Evolutionary conservation across 92 coral and sea anemone species (phyloP).

Genomic region (Anthopleura xanthogrammica): DNA sequence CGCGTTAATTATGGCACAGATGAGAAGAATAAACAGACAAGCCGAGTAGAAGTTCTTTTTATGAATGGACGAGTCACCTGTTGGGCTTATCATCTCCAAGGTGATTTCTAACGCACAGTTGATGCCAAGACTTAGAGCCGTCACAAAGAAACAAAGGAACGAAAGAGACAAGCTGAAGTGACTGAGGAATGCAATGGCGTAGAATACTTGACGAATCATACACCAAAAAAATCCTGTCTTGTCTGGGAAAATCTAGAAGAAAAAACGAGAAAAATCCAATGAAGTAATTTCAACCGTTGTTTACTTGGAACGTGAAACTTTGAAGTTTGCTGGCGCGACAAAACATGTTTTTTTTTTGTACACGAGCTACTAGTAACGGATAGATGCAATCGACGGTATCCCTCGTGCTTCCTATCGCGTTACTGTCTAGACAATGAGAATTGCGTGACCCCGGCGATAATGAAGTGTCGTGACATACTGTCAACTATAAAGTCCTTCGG

Average conservation of each 20-base stretch:
- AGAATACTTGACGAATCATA: conserved; percentile 5
- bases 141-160: conserved; percentile 48
- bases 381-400: no score
- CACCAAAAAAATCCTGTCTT: conserved; percentile 12
- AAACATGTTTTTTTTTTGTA: no score
- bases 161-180: conserved; percentile 23
- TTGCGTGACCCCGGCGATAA: no score
- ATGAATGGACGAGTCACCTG: conserved; percentile 31
- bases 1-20: conserved; percentile 41
- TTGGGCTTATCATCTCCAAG: conserved; percentile 63
- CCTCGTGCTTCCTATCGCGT: no score
- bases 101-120: conserved; percentile 69
- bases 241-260: conserved; percentile 20
- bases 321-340: no score
- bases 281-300: no score
- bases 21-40: conserved; percentile 45
- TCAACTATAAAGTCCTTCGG: no score
- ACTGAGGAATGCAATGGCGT: neutral
- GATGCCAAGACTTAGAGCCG: conserved; percentile 64
- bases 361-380: no score
- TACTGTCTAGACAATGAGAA: no score
- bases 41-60: conserved; percentile 41
- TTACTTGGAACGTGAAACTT: no score
- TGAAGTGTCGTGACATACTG: no score
- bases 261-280: neutral